Evolutionary conservation across 2,888 invertebrate species (phyloP).

Genomic region (Argyresthia goedartella): DNA sequence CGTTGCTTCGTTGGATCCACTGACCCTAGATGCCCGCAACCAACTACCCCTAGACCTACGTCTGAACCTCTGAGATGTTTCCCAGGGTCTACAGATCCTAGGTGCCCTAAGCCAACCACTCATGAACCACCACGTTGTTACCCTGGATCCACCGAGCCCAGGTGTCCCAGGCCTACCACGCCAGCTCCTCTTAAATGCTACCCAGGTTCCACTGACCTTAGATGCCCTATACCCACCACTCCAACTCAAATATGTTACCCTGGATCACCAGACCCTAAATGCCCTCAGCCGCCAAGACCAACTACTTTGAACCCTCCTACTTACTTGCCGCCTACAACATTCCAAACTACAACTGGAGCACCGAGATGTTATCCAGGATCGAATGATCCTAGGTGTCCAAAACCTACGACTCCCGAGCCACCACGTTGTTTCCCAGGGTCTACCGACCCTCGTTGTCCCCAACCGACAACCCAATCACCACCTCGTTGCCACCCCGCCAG

Average conservation of each 20-base stretch:
- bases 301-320: conserved; percentile 12
- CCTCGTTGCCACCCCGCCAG: conserved; percentile 21
- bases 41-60: conserved; percentile 17
- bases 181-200: conserved; percentile 13
- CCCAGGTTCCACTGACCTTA: conserved; percentile 16
- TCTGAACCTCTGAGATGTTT: conserved; percentile 18
- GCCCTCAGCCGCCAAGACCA: conserved; percentile 14
- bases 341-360: conserved; percentile 13
- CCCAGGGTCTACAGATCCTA: conserved; percentile 25
- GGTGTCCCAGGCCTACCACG: conserved; percentile 23
- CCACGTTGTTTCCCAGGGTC: conserved; percentile 23
- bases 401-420: conserved; percentile 18
- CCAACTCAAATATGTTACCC: conserved; percentile 21
- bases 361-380: conserved; percentile 19
- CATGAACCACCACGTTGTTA: conserved; percentile 22
- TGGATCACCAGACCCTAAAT: conserved; percentile 23
- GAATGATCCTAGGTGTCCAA: conserved; percentile 24
- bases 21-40: conserved; percentile 27
- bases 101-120: conserved; percentile 25
- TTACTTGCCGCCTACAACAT: conserved; percentile 15
- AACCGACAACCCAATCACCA: conserved; percentile 19
- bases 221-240: conserved; percentile 17
- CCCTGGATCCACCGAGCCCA: conserved; percentile 31
- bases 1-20: conserved; percentile 25
- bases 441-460: conserved; percentile 27